phyloP scores from a whole-genome alignment of 2,888 invertebrate genomes.

The Plagodis pulveraria region DNA sequence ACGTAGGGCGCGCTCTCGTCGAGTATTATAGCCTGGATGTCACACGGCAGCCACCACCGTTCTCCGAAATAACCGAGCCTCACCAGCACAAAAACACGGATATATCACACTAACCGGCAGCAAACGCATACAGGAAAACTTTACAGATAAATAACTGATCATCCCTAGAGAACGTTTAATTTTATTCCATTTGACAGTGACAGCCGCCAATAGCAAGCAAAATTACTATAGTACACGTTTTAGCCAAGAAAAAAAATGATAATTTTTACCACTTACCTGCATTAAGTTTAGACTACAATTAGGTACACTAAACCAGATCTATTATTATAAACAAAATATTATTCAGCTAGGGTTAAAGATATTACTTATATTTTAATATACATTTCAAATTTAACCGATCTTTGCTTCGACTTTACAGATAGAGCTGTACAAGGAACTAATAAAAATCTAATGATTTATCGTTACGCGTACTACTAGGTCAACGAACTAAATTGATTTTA shows the following conservation, averaged over 20 bases:
- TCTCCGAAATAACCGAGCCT: constrained; percentile 74
- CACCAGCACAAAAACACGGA: constrained; percentile 8
- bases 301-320: too few relatives aligned
- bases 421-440: too few relatives aligned
- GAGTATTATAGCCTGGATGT: constrained; percentile 76
- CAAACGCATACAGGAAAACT: neutral
- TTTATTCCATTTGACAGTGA: constrained; percentile 6
- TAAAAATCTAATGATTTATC: too few relatives aligned
- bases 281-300: neutral
- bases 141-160: neutral
- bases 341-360: too few relatives aligned
- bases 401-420: too few relatives aligned
- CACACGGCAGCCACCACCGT: constrained; percentile 67
- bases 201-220: constrained; percentile 8
- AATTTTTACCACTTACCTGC: constrained; percentile 17
- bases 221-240: neutral
- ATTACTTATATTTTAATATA: too few relatives aligned
- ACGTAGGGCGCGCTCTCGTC: constrained; percentile 60
- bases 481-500: too few relatives aligned
- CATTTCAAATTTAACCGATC: too few relatives aligned
- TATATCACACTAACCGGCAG: too few relatives aligned
- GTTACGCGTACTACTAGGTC: too few relatives aligned
- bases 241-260: neutral
- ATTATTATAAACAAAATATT: too few relatives aligned
- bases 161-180: constrained; percentile 4